These are phyloP conservation scores for Polypedilum pembai DNA, from an alignment of 1,140 invertebrate species.

Conservation along the genomic window DNA sequence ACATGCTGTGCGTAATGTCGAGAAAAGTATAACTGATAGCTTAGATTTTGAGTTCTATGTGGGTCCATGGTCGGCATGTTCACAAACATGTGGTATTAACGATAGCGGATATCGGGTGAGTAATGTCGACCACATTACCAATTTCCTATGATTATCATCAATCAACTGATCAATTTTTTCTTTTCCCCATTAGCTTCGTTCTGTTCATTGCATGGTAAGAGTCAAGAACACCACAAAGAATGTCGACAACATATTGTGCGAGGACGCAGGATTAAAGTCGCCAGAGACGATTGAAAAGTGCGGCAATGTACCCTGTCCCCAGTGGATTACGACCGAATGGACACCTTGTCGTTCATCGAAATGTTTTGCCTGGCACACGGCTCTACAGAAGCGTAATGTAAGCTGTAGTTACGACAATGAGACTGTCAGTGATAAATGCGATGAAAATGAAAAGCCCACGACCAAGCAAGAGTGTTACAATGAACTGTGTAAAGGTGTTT, in stretches of 20 bases:
- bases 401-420: constrained; percentile 60
- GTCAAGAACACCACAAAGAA: constrained; percentile 50
- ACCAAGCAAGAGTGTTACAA: constrained; percentile 69
- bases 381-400: constrained; percentile 66
- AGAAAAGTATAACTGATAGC: constrained; percentile 46
- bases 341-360: constrained; percentile 58
- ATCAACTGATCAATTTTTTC: constrained; percentile 44
- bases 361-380: constrained; percentile 71
- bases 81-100: constrained; percentile 73
- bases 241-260: constrained; percentile 59
- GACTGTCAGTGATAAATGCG: constrained; percentile 54
- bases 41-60: constrained; percentile 71
- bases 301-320: constrained; percentile 60
- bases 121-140: constrained; percentile 31
- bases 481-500: constrained; percentile 69
- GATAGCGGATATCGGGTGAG: constrained; percentile 46
- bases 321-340: constrained; percentile 66
- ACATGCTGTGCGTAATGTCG: constrained; percentile 33
- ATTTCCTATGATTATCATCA: constrained; percentile 32
- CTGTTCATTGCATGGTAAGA: constrained; percentile 34
- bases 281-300: constrained; percentile 61
- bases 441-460: constrained; percentile 57
- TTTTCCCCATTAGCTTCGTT: constrained; percentile 27
- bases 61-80: constrained; percentile 79
- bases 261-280: constrained; percentile 56